A percentile compares a stretch with the other conserved stretches of the same genome.
These are phyloP conservation scores for Tetragnatha montana DNA, from an alignment of 2,888 invertebrate species.

Conservation along the genomic window DNA sequence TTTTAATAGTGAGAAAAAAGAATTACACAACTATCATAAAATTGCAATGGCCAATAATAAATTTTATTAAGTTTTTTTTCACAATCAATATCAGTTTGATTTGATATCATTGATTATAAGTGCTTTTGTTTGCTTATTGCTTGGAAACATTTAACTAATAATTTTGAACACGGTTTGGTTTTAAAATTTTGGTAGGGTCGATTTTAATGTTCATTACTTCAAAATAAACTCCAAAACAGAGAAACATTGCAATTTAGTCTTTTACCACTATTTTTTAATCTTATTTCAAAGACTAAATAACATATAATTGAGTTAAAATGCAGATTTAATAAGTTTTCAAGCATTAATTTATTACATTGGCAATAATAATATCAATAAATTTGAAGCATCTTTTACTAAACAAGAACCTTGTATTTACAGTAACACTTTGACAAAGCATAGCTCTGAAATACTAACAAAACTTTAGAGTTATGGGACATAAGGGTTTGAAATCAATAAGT, in stretches of 20 bases:
- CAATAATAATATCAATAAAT: too few species aligned
- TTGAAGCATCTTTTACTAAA: too few species aligned
- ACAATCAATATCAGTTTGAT: not conserved
- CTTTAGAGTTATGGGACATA: too few species aligned
- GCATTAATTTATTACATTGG: not conserved
- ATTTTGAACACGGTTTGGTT: too few species aligned
- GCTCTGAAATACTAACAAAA: too few species aligned
- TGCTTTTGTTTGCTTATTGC: too few species aligned
- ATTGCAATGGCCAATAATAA: not conserved
- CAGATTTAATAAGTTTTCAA: not conserved
- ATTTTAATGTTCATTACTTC: constrained; percentile 1
- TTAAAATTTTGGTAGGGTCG: not conserved
- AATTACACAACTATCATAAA: not conserved
- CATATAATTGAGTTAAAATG: not conserved
- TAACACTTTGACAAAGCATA: too few species aligned
- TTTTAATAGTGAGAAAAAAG: not conserved
- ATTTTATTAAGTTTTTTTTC: not conserved
- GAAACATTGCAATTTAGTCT: not conserved
- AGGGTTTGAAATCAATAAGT: too few species aligned
- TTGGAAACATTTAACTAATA: too few species aligned
- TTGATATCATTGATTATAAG: not conserved
- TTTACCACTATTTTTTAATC: not conserved
- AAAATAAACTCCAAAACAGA: not conserved
- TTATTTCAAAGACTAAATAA: not conserved
- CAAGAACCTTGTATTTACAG: too few species aligned